phyloP scores from a whole-genome alignment of 2,888 invertebrate genomes.

The Epistrophe grossulariae region DNA sequence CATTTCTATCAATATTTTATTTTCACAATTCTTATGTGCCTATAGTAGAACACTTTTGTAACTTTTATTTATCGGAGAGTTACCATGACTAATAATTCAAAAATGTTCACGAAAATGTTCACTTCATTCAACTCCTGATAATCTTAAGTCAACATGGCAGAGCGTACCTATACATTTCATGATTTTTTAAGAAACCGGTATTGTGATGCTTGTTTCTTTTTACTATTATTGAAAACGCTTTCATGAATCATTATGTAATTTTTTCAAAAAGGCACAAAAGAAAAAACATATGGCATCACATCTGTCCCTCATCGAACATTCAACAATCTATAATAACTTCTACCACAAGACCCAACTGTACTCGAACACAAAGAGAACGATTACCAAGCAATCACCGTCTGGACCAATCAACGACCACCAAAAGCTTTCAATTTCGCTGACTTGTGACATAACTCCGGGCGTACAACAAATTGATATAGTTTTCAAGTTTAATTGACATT shows the following conservation, averaged over 20 bases:
- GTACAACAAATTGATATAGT: constrained; percentile 75
- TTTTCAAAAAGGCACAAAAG: constrained; percentile 19
- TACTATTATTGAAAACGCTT: not conserved
- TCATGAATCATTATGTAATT: constrained; percentile 62
- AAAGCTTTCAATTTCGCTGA: constrained; percentile 71
- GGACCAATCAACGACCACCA: constrained; percentile 53
- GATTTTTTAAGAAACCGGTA: not conserved
- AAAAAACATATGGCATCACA: constrained; percentile 41
- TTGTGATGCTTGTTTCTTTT: not conserved
- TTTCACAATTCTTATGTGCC: no score
- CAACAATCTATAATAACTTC: not conserved
- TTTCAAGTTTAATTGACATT: constrained; percentile 75
- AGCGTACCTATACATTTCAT: not conserved
- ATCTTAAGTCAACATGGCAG: not conserved
- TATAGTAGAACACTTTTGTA: no score
- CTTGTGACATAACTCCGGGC: constrained; percentile 66
- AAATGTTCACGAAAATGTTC: not conserved
- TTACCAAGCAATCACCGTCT: constrained; percentile 38
- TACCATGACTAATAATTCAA: constrained; percentile 4
- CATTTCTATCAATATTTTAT: no score
- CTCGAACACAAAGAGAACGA: constrained; percentile 19
- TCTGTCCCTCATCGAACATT: constrained; percentile 37
- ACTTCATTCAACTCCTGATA: not conserved
- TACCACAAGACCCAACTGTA: not conserved
- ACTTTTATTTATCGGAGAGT: no score